phyloP scores from a whole-genome alignment of 2,797 vertebrate genomes.

The Rhadinocentrus ornatus region DNA sequence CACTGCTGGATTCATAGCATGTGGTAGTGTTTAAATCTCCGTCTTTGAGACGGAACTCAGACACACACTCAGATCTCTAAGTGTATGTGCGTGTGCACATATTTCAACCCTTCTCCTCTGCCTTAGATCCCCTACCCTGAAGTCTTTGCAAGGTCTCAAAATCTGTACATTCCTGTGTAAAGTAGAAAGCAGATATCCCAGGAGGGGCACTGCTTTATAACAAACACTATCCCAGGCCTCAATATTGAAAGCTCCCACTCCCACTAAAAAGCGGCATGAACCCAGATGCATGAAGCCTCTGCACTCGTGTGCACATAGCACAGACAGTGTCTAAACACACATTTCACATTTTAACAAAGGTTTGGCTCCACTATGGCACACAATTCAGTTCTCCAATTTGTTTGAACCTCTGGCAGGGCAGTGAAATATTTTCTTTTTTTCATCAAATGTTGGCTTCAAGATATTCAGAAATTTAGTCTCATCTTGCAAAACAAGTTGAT shows the following conservation, averaged over 20 bases:
- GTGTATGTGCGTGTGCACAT: constrained; percentile 15
- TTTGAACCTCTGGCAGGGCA: too few species aligned
- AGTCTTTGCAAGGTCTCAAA: constrained; percentile 61
- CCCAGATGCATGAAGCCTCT: constrained; percentile 33
- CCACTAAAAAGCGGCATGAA: constrained; percentile 35
- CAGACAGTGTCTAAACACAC: constrained; percentile 16
- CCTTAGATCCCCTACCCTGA: constrained; percentile 48
- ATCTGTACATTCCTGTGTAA: constrained; percentile 68
- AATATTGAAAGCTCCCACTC: constrained; percentile 39
- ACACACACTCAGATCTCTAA: constrained; percentile 16
- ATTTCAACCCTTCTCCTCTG: constrained; percentile 35
- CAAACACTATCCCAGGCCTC: constrained; percentile 52
- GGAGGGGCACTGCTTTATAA: constrained; percentile 65
- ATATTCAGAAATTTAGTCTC: neutral
- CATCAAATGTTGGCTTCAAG: neutral
- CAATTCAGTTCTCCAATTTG: neutral
- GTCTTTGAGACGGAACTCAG: constrained; percentile 61
- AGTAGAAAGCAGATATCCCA: constrained; percentile 68
- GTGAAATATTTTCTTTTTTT: too few species aligned
- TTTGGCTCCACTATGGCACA: neutral
- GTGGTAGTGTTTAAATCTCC: constrained; percentile 76
- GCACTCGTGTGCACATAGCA: constrained; percentile 14
- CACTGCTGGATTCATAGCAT: constrained; percentile 61
- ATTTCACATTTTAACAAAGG: neutral
- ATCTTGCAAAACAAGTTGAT: neutral